Percentiles rank a stretch among this genome's conserved stretches.
phyloP scores from a whole-genome alignment of 2,797 vertebrate species.

The Melanotaenia maccullochi region DNA sequence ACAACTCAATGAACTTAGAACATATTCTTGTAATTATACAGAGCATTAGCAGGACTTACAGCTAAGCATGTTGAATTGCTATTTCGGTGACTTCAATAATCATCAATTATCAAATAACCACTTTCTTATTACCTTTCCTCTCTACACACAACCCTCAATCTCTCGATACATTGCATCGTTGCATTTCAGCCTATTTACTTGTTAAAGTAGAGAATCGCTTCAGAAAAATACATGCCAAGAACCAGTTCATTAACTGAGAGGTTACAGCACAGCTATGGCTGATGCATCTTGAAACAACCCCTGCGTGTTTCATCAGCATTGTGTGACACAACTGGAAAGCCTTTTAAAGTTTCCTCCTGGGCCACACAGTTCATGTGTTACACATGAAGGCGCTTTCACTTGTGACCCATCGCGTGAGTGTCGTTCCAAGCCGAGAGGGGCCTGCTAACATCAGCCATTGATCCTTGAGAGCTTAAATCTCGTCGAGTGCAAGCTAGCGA shows the following conservation, averaged over 20 bases:
- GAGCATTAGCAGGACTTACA: conserved; percentile 24
- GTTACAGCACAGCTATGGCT: conserved; percentile 5
- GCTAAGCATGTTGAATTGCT: conserved; percentile 11
- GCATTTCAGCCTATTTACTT: conserved; percentile 17
- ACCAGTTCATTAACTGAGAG: conserved; percentile 10
- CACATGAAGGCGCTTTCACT: conserved; percentile 33
- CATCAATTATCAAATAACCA: conserved; percentile 54
- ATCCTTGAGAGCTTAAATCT: conserved; percentile 59
- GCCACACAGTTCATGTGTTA: conserved; percentile 34
- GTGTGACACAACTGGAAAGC: conserved; percentile 47
- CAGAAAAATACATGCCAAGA: conserved; percentile 9
- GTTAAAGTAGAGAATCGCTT: conserved; percentile 21
- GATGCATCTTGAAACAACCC: conserved; percentile 6
- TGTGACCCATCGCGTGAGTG: conserved; percentile 49
- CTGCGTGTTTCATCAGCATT: conserved; percentile 22
- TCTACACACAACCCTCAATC: conserved; percentile 10
- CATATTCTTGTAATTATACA: conserved; percentile 25
- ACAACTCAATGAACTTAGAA: conserved; percentile 13
- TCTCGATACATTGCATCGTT: conserved; percentile 18
- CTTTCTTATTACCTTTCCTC: conserved; percentile 29
- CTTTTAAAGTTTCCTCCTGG: conserved; percentile 60
- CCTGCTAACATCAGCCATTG: conserved; percentile 42
- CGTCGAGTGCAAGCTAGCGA: conserved; percentile 23
- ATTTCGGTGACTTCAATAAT: conserved; percentile 37
- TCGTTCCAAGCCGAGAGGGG: conserved; percentile 28